A percentile compares a stretch with the other conserved stretches of the same genome.
Conservation (phyloP, 2,888 invertebrate genomes). For the Drosophila parthenogenetica region DNA sequence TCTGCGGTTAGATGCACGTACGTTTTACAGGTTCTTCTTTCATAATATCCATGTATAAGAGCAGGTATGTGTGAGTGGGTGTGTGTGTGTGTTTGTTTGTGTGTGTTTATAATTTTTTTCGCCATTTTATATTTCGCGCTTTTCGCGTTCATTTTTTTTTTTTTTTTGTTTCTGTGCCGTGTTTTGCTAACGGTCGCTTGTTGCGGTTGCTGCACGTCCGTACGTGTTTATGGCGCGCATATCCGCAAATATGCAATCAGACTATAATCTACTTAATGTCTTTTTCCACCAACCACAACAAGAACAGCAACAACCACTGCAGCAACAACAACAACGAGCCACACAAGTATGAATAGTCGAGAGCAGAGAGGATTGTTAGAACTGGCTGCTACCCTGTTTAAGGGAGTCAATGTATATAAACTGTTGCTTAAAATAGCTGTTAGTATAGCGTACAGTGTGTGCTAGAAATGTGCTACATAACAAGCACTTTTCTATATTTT, state of each 20-base stretch:
- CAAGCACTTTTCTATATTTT: neutral
- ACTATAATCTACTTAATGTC: slow-evolving; percentile 81
- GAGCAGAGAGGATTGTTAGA: neutral
- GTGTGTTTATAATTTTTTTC: slow-evolving; percentile 20
- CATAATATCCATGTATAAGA: slow-evolving; percentile 33
- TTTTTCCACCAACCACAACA: slow-evolving; percentile 65
- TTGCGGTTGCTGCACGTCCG: slow-evolving; percentile 81
- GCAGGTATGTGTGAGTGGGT: slow-evolving; percentile 11
- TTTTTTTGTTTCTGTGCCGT: slow-evolving; percentile 17
- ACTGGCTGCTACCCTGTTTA: slow-evolving; percentile 13
- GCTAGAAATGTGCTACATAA: neutral
- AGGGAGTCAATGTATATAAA: too few species aligned
- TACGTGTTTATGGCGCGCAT: slow-evolving; percentile 81
- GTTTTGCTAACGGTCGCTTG: slow-evolving; percentile 63
- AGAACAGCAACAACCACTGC: slow-evolving; percentile 34
- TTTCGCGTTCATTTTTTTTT: slow-evolving; percentile 39
- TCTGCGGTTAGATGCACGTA: slow-evolving; percentile 80
- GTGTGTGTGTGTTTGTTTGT: slow-evolving; percentile 6
- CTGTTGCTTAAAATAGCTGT: neutral
- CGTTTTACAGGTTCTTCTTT: slow-evolving; percentile 74
- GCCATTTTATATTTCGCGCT: slow-evolving; percentile 33
- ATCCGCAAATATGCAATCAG: slow-evolving; percentile 81
- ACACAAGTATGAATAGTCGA: slow-evolving; percentile 16
- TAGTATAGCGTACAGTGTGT: neutral
- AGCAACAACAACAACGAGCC: slow-evolving; percentile 27